Evolutionary conservation across 2,888 invertebrate genomes (phyloP), one percentile per base, ranked within the genome.

Genomic region (Hecatera dysodea): DNA sequence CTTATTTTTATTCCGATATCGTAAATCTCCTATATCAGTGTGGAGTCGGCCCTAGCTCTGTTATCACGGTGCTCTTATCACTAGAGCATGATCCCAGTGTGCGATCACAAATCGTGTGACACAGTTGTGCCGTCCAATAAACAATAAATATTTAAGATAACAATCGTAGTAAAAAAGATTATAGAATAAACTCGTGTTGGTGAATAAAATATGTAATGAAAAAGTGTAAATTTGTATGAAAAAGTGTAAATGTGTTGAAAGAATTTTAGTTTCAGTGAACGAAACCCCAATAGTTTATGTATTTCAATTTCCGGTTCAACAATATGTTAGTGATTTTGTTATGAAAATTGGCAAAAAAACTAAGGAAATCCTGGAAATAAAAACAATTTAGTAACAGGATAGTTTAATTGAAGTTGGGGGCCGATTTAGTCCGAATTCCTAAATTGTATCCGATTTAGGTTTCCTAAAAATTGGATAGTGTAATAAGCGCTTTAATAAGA

Each of bases 41-140:
- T 79, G 46, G 7, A 82, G 27, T 24, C 50, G 48, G 67, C 82
- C 57, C 33, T 71, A 73, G 53, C 33, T 42, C 17, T 72, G 83
- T 70, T 84, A 82, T 82, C 72, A 68, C 27, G 33, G 39, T 24
- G 29, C 29, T 65, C 42, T 79, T 79, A 79, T 79, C 76, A 72
- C 29, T 61, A 29, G 57, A 69, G 50, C 66, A 65, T 80, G 78
- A 71, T 74, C 65, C 69, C 66, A 77, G 79, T 72, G 48, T 29
- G 48, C 56, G 33, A 62, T 73, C 44, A 17, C 11, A 50, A 61
- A 73, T 83, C 50, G 63, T 55, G 65, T 77, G 55, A 64, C 56
- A 82, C 67, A 62, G 64, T 65, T 72, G 79, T 82, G 74, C 19
- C 22, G 44, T 17, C 36, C 3, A 22, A 39, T 50, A 7, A 44